Conservation (phyloP, 2,113 vertebrate genomes). For the Gymnobelideus leadbeateri region DNA sequence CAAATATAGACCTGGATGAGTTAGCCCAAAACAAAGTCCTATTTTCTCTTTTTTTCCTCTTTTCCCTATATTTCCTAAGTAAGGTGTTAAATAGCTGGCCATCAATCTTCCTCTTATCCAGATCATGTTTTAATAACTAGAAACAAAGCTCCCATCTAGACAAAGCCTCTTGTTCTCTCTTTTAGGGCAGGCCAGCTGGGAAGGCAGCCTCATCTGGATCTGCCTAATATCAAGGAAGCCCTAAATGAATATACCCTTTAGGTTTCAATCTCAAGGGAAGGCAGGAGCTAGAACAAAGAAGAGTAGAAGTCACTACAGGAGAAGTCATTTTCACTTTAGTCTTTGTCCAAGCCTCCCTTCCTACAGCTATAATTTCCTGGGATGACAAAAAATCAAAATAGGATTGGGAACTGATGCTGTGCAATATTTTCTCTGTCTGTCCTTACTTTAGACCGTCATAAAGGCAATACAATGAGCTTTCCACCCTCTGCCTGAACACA, state of each 20-base stretch:
- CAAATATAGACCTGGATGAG: neutral
- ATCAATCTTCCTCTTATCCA: neutral
- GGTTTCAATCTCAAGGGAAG: neutral
- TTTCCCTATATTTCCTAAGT: neutral
- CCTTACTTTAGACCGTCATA: neutral
- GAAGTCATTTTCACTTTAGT: neutral
- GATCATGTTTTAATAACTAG: neutral
- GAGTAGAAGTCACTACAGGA: neutral
- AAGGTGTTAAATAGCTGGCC: neutral
- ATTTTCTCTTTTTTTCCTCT: neutral
- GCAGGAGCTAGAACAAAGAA: neutral
- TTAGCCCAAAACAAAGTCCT: neutral
- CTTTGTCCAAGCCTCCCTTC: neutral
- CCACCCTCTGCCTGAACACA: neutral
- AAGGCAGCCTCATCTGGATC: neutral
- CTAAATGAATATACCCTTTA: neutral
- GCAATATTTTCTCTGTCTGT: neutral
- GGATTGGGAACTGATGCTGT: neutral
- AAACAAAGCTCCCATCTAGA: neutral
- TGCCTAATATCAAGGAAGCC: neutral
- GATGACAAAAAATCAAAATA: neutral
- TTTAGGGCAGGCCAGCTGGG: neutral
- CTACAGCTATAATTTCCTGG: neutral
- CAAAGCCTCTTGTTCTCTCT: neutral
- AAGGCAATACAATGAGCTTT: neutral